Base-by-base conservation (phyloP, 2,888 invertebrate species). In the Drosophila prostipennis region DNA sequence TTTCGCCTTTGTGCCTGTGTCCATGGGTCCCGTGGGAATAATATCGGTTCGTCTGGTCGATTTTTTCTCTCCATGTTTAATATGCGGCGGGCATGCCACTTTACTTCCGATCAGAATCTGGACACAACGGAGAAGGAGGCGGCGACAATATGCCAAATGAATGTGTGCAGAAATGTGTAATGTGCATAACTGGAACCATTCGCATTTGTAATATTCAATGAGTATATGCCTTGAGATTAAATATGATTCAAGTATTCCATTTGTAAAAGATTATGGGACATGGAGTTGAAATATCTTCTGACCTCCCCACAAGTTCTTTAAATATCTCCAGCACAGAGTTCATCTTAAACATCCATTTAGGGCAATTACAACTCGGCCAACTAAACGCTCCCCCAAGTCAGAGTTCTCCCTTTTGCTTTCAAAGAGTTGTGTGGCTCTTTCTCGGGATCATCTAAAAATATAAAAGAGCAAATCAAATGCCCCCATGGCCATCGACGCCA, bases 401-500 rank as follows among this genome's bases (percentile, higher is more conserved):
- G 51, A 48, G 49, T 72, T 37, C 52, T 32, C 6, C 29, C 52
- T 26, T 11, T 37, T 54, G 6, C 6, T 40, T 42, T 23, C 16
- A 45, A 46, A 48, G 34, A 48, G 48, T 16, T 40, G 11, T 56
- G 29, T 43, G 10, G 5, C 32, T 34, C 11, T 39, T 48, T 8
- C 34, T 16, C 6, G 46, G 39, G 58, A 58, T 46, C 57, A 57
- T 71, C 80, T 83, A 83, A 80, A 83, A 82, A 83, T 83, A 82
- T 68, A 71, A 64, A 52, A 75, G 78, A 79, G 77, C 80, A 85
- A 85, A 80, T 85, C 82, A 83, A 83, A 83, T 85, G 82, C 56
- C 77, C 69, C 60, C 57, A 85, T 69, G 72, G 65, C 72, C 72
- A 72, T 57, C 57, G 36, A 37, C 26, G 80, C 79, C 81, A 74